Base-by-base conservation (phyloP, 2,113 vertebrate species). In the Pontoporia blainvillei region DNA sequence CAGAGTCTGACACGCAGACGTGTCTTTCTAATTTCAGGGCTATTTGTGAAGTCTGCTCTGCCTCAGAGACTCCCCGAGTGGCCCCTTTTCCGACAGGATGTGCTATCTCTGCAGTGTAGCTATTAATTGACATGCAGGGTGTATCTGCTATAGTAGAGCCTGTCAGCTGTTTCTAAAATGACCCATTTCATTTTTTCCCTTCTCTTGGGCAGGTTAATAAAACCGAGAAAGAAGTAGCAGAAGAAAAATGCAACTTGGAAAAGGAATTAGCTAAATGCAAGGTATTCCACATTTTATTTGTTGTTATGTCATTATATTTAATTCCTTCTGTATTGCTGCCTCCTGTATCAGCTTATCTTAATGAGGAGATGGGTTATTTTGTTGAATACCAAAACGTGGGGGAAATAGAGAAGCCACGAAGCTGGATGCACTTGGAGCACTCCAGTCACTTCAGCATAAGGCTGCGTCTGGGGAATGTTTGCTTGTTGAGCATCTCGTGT, bases 181-280 rank as follows among this genome's bases (percentile, higher is more conserved):
- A 94, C 92, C 69, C 29, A 59, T 89, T 87, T 93, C 82, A 96
- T 93, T 88, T 92, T 81, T 67, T 84, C 41, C 2, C 10, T 25
- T 11, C 27, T 75, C 54, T 62, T 66, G 78, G 82, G 39, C 97
- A 99, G 98, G 94, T 98, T 95, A 84, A 96, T 82, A 97, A 92
- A 82, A 86, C 90, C 90, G 87, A 97, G 72, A 97, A 92, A 94
- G 98, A 98, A 92, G 86, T 87, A 66, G 90, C 92, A 81, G 96
- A 97, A 93, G 98, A 98, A 94, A 98, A 95, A 71, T 98, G 94
- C 75, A 95, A 31, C 89, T 81, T 98, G 95, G 98, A 99, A 98
- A 94, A 88, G 25, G 98, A 99, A 85, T 96, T 98, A 79, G 92
- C 97, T 54, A 97, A 98, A 82, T 98, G 96, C 72, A 98, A 98